Percentiles rank a stretch among this genome's conserved stretches.
Evolutionary conservation across 2,113 vertebrate genomes (phyloP).

Genomic region (Pteropus alecto): DNA sequence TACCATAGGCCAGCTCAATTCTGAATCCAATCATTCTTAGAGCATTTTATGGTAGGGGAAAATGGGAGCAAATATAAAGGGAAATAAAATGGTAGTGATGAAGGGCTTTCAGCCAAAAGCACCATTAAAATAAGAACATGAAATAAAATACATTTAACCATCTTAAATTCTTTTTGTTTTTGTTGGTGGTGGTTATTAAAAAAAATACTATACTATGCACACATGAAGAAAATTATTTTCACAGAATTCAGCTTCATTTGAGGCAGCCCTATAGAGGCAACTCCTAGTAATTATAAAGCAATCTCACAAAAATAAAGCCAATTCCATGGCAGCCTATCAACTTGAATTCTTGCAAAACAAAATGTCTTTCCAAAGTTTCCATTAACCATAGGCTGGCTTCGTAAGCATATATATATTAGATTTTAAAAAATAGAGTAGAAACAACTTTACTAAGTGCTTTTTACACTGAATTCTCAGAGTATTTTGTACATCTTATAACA

Average conservation of each 20-base stretch:
- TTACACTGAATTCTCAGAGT: slow-evolving; percentile 5
- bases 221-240: slow-evolving; percentile 51
- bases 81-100: slow-evolving; percentile 45
- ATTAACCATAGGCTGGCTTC: neutral
- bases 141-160: slow-evolving; percentile 55
- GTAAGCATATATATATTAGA: slow-evolving; percentile 26
- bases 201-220: neutral
- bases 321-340: slow-evolving; percentile 39
- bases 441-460: slow-evolving; percentile 31
- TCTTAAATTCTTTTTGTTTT: slow-evolving; percentile 28
- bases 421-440: neutral
- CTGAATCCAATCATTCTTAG: neutral
- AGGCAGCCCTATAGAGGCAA: neutral
- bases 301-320: slow-evolving; percentile 42
- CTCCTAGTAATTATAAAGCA: slow-evolving; percentile 44
- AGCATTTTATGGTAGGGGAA: slow-evolving; percentile 22
- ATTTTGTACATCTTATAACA: slow-evolving; percentile 15
- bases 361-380: slow-evolving; percentile 52
- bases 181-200: neutral
- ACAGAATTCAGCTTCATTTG: slow-evolving; percentile 31
- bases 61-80: slow-evolving; percentile 50
- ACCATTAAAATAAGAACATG: slow-evolving; percentile 69
- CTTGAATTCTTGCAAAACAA: slow-evolving; percentile 40
- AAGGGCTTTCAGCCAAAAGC: slow-evolving; percentile 63
- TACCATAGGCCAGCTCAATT: neutral